These are phyloP conservation scores for Ormyrus pomaceus DNA, from an alignment of 2,888 invertebrate genomes.

Conservation along the genomic window DNA sequence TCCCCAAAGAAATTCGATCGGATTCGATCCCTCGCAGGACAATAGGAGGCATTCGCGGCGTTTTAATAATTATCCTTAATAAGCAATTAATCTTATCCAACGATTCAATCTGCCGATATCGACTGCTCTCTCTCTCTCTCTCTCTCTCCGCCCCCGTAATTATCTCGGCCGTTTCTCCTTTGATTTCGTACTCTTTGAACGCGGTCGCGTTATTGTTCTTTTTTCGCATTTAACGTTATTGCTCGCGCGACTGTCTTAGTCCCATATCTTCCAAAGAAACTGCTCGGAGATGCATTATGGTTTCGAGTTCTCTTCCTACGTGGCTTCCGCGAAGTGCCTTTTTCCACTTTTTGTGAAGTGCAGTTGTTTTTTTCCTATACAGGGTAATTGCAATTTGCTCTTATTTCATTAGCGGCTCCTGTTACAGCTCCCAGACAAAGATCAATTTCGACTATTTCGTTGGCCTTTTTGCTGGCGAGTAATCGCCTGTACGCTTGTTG, in stretches of 20 bases:
- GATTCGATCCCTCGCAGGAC: neutral
- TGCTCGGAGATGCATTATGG: neutral
- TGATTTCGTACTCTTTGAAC: slow-evolving; percentile 9
- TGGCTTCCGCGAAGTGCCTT: no score
- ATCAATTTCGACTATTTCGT: no score
- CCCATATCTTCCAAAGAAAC: no score
- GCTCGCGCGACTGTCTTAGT: neutral
- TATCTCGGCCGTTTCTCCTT: slow-evolving; percentile 2
- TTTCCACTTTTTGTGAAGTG: no score
- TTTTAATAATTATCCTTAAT: slow-evolving; percentile 60
- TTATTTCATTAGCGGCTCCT: no score
- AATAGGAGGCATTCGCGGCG: slow-evolving; percentile 21
- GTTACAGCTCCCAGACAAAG: no score
- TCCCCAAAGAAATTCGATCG: slow-evolving; percentile 36
- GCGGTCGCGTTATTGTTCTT: neutral
- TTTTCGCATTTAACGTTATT: neutral
- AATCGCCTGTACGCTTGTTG: no score
- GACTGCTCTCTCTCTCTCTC: neutral
- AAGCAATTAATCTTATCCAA: slow-evolving; percentile 57
- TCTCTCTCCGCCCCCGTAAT: neutral
- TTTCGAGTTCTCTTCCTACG: neutral
- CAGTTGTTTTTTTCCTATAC: no score
- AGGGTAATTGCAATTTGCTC: no score
- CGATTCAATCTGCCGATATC: slow-evolving; percentile 33
- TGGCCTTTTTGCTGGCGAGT: no score